phyloP scores from a whole-genome alignment of 2,888 invertebrate genomes.

The Xestia sexstrigata region DNA sequence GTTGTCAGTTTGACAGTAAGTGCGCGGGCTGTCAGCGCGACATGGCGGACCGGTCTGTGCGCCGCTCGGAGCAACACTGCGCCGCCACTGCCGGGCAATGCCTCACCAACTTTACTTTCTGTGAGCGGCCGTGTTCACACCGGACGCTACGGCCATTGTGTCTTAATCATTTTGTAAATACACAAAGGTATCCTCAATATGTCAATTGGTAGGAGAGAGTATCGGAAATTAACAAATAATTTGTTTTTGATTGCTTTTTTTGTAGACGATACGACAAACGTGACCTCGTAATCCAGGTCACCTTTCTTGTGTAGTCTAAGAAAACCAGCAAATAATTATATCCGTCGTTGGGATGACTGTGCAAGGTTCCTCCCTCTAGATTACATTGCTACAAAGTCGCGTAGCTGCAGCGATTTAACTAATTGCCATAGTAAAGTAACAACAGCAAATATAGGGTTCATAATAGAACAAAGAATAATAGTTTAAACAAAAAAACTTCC shows the following conservation, averaged over 20 bases:
- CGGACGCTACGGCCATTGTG: slow-evolving; percentile 39
- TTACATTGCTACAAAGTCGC: not conserved
- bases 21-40: slow-evolving; percentile 76
- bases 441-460: not conserved
- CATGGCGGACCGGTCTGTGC: slow-evolving; percentile 84
- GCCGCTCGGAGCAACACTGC: slow-evolving; percentile 86
- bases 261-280: not conserved
- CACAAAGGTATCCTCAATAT: slow-evolving; percentile 24
- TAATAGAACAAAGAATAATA: not conserved
- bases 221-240: slow-evolving; percentile 30
- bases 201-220: slow-evolving; percentile 23
- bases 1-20: slow-evolving; percentile 75
- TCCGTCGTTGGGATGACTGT: not conserved
- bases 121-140: slow-evolving; percentile 83
- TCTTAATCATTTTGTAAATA: slow-evolving; percentile 52
- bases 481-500: not conserved
- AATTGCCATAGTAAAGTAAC: not conserved
- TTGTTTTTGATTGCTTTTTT: slow-evolving; percentile 26
- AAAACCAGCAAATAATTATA: not conserved
- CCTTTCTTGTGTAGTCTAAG: not conserved
- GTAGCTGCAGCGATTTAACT: not conserved
- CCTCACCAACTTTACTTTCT: slow-evolving; percentile 87
- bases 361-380: not conserved
- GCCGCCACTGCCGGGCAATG: slow-evolving; percentile 62
- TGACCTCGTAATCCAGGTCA: not conserved